Conservation (phyloP, 2,797 vertebrate species). For the Thaleichthys pacificus region DNA sequence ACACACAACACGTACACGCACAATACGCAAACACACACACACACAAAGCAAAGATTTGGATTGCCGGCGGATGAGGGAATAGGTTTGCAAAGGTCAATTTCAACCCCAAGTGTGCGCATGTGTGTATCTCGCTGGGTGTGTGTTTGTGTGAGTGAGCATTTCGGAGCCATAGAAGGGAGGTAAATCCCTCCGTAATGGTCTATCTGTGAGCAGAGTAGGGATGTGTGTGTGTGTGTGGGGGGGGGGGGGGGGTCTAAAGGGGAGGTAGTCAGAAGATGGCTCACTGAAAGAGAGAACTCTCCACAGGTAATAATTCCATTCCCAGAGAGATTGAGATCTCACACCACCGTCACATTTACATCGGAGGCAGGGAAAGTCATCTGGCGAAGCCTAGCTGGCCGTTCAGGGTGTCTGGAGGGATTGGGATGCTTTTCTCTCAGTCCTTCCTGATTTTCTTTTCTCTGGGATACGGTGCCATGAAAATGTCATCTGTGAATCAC, state of each 20-base stretch:
- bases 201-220: conserved; percentile 8
- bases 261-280: not conserved
- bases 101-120: conserved; percentile 32
- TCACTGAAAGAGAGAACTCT: conserved; percentile 17
- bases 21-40: not conserved
- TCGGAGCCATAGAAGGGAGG: not conserved
- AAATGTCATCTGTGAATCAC: conserved; percentile 3
- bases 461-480: not conserved
- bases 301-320: conserved; percentile 31
- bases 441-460: not conserved
- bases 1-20: not conserved
- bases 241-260: too few species aligned
- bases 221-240: not conserved
- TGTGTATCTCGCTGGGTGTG: not conserved
- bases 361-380: not conserved
- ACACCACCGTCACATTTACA: conserved; percentile 18
- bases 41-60: not conserved
- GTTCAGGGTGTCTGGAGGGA: not conserved
- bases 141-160: not conserved
- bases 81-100: conserved; percentile 39
- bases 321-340: conserved; percentile 31
- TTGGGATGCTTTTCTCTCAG: not conserved
- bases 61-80: not conserved
- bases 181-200: conserved; percentile 22
- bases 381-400: too few species aligned